Conservation (phyloP, 2,113 vertebrate genomes). For the Paramisgurnus dabryanus region DNA sequence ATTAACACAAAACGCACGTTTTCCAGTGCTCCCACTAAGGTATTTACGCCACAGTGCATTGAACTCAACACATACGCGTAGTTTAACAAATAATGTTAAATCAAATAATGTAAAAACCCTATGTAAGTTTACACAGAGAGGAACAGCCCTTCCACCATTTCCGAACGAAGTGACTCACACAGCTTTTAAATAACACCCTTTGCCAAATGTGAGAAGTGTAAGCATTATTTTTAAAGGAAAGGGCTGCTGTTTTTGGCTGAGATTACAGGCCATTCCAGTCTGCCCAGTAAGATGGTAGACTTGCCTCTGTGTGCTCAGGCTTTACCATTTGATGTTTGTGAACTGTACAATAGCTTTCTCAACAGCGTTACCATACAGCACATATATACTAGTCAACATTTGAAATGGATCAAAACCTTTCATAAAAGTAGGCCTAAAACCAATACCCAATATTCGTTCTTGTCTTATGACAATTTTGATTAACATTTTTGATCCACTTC, state of each 20-base stretch:
- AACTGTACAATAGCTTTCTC: not conserved
- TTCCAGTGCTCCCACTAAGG: too few species aligned
- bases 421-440: too few species aligned
- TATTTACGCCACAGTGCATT: not conserved
- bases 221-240: not conserved
- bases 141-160: slow-evolving; percentile 1
- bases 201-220: not conserved
- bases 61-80: not conserved
- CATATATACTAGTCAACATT: too few species aligned
- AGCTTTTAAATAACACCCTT: not conserved
- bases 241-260: not conserved
- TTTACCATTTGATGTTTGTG: not conserved
- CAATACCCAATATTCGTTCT: too few species aligned
- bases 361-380: not conserved
- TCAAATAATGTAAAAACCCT: too few species aligned
- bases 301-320: not conserved
- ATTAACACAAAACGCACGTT: too few species aligned
- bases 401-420: too few species aligned
- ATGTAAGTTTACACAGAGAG: not conserved
- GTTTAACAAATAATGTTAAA: too few species aligned
- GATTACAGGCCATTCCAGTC: not conserved
- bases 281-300: not conserved
- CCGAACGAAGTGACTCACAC: slow-evolving; percentile 43
- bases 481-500: too few species aligned
- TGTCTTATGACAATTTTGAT: too few species aligned